Evolutionary conservation across 2,113 vertebrate species (phyloP), one percentile per base, ranked within the genome.

Genomic region (Oenanthe melanoleuca): DNA sequence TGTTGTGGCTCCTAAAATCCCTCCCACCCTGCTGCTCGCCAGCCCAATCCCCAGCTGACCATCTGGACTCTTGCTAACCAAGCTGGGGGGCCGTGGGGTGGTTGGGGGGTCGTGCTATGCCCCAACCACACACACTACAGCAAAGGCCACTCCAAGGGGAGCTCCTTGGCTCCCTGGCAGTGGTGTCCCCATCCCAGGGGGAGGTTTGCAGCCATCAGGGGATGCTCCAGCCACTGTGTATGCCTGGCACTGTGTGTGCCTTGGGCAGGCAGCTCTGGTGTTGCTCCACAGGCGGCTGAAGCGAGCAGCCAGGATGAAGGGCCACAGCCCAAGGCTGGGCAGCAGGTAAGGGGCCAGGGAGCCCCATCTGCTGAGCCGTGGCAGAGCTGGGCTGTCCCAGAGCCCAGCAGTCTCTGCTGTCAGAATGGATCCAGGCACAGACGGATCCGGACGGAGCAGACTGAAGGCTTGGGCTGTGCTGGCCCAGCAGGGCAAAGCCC

Each of bases 271-370:
- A 88, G 81, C 67, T 17, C 4, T 1, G 9, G 84, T 98, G 96
- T 98, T 95, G 97, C 82, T 97, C 96, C 57, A 52, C 98, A 99
- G 98, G 98, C 88, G 70, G 94, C 91, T 96, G 96, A 98, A 79
- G 85, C 77, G 42, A 28, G 75, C 86, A 5, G 94, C 95, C 90
- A 95, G 94, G 96, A 93, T 7, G 47, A 97, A 89, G 52, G 93
- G 96, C 77, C 59, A 14, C 82, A 91, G 44, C 86, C 93, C 33
- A 4, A 91, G 94, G 91, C 77, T 77, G 15, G 89, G 86, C 71
- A 66, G 95, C 95, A 98, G 98, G 98, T 98, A 98, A 98, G 74
- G 91, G 98, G 96, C 95, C 44, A 10, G 94, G 93, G 66, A 0
- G 60, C 90, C 90, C 89, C 81, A 0, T 78, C 92, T 95, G 95